A percentile compares a stretch with the other conserved stretches of the same genome.
These are phyloP conservation scores for Copsychus sechellarum DNA, from an alignment of 2,113 vertebrate genomes.

Conservation along the genomic window DNA sequence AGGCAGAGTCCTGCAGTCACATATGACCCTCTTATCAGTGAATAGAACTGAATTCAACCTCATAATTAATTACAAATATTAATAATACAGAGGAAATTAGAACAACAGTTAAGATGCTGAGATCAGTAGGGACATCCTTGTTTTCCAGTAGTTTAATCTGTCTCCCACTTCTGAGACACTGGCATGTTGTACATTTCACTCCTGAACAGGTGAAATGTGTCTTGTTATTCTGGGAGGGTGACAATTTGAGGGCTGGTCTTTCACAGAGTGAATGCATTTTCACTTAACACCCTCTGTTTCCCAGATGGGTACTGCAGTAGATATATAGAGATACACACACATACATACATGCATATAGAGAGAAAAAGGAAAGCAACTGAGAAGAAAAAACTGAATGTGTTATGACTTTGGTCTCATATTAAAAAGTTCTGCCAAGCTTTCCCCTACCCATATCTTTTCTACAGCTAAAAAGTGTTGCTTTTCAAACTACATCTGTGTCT, in stretches of 20 bases:
- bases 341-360: accelerated
- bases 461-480: background rate
- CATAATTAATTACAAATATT: background rate
- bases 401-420: background rate
- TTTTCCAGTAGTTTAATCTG: background rate
- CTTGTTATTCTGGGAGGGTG: background rate
- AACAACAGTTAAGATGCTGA: background rate
- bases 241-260: background rate
- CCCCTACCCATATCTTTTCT: accelerated
- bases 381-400: background rate
- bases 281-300: background rate
- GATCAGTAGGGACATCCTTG: background rate
- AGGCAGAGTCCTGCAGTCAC: background rate
- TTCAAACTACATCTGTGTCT: background rate
- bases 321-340: accelerated
- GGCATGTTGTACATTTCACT: background rate
- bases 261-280: background rate
- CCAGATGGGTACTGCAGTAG: background rate
- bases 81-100: background rate
- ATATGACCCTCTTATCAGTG: background rate
- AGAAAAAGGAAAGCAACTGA: background rate
- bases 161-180: background rate
- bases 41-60: background rate
- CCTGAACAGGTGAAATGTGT: background rate
- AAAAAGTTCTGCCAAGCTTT: background rate